Evolutionary conservation across 92 coral and sea anemone species (phyloP).

Genomic region (Heliopora coerulea): DNA sequence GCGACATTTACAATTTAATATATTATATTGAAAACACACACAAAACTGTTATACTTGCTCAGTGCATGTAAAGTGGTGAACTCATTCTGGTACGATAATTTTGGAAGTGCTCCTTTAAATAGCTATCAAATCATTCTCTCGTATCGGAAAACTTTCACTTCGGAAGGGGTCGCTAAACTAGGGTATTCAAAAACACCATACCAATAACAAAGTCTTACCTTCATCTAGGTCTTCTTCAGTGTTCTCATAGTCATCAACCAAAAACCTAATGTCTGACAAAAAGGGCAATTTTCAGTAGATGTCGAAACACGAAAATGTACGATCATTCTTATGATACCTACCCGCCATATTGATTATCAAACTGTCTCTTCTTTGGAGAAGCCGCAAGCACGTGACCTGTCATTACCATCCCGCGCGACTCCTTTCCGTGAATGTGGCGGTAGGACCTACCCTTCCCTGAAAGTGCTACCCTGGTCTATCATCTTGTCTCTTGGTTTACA

Average conservation of each 20-base stretch:
- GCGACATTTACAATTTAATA: background rate
- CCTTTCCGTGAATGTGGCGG: too few relatives aligned
- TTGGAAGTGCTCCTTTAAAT: background rate
- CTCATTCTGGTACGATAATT: background rate
- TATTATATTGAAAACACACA: background rate
- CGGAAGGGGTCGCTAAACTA: background rate
- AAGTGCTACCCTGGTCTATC: too few relatives aligned
- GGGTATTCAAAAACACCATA: background rate
- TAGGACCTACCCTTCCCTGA: too few relatives aligned
- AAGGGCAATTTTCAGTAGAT: conserved; percentile 40
- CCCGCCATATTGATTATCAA: conserved; percentile 99
- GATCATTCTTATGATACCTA: conserved; percentile 69
- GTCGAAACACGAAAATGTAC: conserved; percentile 56
- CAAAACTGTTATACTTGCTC: background rate
- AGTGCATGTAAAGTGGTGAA: background rate
- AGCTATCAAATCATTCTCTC: background rate
- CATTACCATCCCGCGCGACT: conserved; percentile 45
- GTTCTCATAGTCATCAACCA: conserved; percentile 79
- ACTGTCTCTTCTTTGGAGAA: conserved; percentile 47
- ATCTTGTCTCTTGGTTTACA: too few relatives aligned
- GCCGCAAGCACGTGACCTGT: conserved; percentile 79
- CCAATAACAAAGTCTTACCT: conserved; percentile 52
- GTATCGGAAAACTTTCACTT: background rate
- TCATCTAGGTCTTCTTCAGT: conserved; percentile 94
- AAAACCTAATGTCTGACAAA: conserved; percentile 86